Base-by-base conservation (phyloP, 2,797 vertebrate species). In the Sebastes oblongus region DNA sequence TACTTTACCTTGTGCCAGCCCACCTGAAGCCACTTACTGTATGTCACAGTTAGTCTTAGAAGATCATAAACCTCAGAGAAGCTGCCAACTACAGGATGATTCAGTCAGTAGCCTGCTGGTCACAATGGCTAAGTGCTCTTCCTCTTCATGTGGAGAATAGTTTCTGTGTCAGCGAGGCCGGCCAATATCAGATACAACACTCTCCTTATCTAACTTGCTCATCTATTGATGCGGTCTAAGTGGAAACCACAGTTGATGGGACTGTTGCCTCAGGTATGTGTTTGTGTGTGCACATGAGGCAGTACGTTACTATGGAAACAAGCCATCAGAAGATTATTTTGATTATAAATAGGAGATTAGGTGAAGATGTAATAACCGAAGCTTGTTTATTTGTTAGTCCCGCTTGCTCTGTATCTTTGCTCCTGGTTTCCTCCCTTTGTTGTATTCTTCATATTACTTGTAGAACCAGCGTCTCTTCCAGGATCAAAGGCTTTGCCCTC, bases 401-500 rank as follows among this genome's bases (percentile, higher is more conserved):
- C 46, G 58, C 32, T 62, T 64, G 34, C 29, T 46, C 14, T 65
- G 55, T 75, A 13, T 30, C 64, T 50, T 74, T 56, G 24, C 60
- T 80, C 16, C 34, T 14, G 8, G 11, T 71, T 72, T 73, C 61
- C 58, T 83, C 34, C 29, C 61, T 24, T 8, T 77, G 52, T 80
- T 80, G 58, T 67, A 66, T 65, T 58, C 32, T 22, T 22, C 20
- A 30, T 66, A 76, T 86, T 72, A 32, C 72, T 79, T 5, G n/a
- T 46, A 61, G 61, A 69, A 70, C 24, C 66, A 58, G 27, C 52
- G 64, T 27, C 24, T 81, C 78, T 81, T 75, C 71, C 16, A 8
- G 66, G 88, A 91, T 89, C 85, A 87, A 84, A 89, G 80, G 74
- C 80, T 86, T 67, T 84, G 80, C 78, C 75, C 89, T 90, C 82